Base-by-base conservation (phyloP, 2,797 vertebrate genomes). In the Dermochelys coriacea region DNA sequence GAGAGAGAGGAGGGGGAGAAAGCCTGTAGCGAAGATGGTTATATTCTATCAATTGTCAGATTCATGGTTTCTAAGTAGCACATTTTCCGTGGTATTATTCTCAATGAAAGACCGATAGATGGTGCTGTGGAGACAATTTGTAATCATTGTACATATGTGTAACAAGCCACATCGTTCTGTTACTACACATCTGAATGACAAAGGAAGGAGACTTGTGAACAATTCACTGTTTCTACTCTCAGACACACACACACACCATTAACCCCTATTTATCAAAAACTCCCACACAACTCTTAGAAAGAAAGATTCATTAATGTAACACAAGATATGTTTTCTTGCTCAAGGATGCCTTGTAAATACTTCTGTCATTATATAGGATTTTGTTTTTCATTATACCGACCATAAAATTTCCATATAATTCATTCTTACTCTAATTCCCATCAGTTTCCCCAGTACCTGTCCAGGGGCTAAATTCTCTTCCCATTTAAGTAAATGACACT, bases 51-150 rank as follows among this genome's bases (percentile, higher is more conserved):
- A 82, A 50, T 74, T 37, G 50, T 8, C 59, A 87, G 45, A 23
- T 29, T 5, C 3, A 2, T 7, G 1, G 8, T 41, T 92, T 85
- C 37, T 21, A 31, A 82, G 34, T 0, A 52, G 0, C 2, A 0
- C 12, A 5, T 51, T 77, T 80, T 79, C 78, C 27, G 8, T 0
- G 0, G 37, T 2, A 1, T 21, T 89, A 29, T 45, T 51, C 68
- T 2, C 50, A 3, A 19, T 41, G 18, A 75, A 23, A 27, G 80
- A 41, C 82, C 97, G 29, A 95, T 88, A 97, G 97, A 96, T 97
- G 96, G 96, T 94, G 96, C 97, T 97, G 79, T 94, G 95, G 96
- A 97, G 96, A 97, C 92, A 90, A 96, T 78, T 90, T 96, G 82
- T 61, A 19, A 50, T 74, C 85, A 0, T 3, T 23, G 78, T 68